Conservation (phyloP, 2,113 vertebrate species). For the Poeciliopsis prolifica region DNA sequence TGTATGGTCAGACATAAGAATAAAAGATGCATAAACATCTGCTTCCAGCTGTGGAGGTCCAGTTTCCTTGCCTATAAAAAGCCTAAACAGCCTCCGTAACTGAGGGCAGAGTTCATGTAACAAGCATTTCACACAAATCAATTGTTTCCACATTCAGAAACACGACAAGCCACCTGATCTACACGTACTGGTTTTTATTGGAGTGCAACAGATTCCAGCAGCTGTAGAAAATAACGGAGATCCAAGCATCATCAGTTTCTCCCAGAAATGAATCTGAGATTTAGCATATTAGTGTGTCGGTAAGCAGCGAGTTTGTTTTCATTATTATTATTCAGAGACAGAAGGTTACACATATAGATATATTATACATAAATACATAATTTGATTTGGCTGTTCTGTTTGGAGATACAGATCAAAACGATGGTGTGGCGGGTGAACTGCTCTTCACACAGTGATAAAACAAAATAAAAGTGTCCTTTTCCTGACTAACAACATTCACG, state of each 20-base stretch:
- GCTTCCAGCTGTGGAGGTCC: background rate
- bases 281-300: background rate
- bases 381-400: background rate
- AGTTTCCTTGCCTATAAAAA: background rate
- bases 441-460: background rate
- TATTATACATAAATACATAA: background rate
- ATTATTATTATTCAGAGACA: background rate
- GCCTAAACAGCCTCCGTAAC: background rate
- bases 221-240: conserved; percentile 11
- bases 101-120: background rate
- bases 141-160: background rate
- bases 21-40: too few species aligned
- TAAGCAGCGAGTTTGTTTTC: background rate
- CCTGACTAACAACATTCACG: background rate
- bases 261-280: background rate
- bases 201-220: conserved; percentile 38
- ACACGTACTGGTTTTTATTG: conserved; percentile 44
- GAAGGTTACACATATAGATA: background rate
- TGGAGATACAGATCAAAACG: conserved; percentile 1
- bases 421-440: background rate
- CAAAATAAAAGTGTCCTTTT: background rate
- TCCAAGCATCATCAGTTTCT: conserved; percentile 1
- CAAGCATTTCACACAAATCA: background rate
- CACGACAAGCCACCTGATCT: background rate
- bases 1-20: too few species aligned